Conservation (phyloP, 1,140 invertebrate genomes). For the Procambarus clarkii region DNA sequence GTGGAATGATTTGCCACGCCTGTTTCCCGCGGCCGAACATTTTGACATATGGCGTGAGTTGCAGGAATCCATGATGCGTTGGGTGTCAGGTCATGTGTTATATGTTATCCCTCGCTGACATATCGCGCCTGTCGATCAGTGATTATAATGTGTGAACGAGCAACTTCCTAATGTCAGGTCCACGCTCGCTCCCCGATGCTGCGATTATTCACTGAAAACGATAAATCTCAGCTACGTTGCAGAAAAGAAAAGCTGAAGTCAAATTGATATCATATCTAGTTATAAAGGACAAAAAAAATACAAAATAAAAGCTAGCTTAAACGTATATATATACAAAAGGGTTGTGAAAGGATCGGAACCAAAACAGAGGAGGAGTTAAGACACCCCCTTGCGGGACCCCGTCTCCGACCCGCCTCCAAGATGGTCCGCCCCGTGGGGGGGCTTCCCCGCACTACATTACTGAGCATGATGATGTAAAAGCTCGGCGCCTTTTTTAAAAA, state of each 20-base stretch:
- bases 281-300: neutral
- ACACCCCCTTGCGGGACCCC: conserved; percentile 21
- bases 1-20: conserved; percentile 54
- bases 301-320: neutral
- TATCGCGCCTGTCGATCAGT: conserved; percentile 65
- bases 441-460: conserved; percentile 62
- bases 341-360: conserved; percentile 50
- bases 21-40: conserved; percentile 43
- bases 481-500: conserved; percentile 48
- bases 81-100: conserved; percentile 68
- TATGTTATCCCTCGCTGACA: conserved; percentile 63
- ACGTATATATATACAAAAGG: conserved; percentile 6
- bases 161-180: conserved; percentile 60
- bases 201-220: neutral
- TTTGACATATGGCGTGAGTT: conserved; percentile 64
- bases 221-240: too few species aligned
- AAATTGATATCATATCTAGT: neutral
- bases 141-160: conserved; percentile 70
- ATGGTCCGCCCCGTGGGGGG: conserved; percentile 49
- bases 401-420: conserved; percentile 34
- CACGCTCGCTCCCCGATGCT: neutral
- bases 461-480: conserved; percentile 69
- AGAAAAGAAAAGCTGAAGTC: too few species aligned
- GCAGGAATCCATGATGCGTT: conserved; percentile 62
- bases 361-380: conserved; percentile 16